These are phyloP conservation scores for Natator depressus DNA, from an alignment of 2,113 vertebrate species.

Conservation along the genomic window DNA sequence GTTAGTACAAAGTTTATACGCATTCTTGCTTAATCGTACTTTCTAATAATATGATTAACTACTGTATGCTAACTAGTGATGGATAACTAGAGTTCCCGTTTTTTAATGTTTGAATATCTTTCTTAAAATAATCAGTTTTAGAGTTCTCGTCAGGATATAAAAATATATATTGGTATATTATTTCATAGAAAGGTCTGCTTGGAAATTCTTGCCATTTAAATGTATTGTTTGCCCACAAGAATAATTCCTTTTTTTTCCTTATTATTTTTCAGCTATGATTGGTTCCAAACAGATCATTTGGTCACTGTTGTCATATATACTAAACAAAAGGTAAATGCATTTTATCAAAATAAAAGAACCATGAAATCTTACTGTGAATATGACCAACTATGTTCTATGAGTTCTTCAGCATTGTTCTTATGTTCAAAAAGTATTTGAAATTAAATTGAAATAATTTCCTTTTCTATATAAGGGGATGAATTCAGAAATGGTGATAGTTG, in stretches of 20 bases:
- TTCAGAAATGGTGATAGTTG: constrained; percentile 83
- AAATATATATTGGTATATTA: not conserved
- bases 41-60: not conserved
- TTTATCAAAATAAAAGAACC: not conserved
- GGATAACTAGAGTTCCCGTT: not conserved
- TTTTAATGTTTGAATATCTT: not conserved
- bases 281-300: constrained; percentile 92
- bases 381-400: not conserved
- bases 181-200: not conserved
- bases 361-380: not conserved
- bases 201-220: not conserved
- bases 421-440: not conserved
- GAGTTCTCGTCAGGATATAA: not conserved
- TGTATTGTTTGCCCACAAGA: not conserved
- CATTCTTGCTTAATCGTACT: not conserved
- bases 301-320: constrained; percentile 90
- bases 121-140: not conserved
- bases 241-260: not conserved
- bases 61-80: not conserved
- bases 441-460: not conserved
- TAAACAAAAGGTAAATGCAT: constrained; percentile 82
- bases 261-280: constrained; percentile 88
- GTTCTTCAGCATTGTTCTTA: not conserved
- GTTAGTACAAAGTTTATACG: not conserved
- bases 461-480: constrained; percentile 75